These are phyloP conservation scores for Strigamia maritima DNA, from an alignment of 2,888 invertebrate genomes.

Conservation along the genomic window DNA sequence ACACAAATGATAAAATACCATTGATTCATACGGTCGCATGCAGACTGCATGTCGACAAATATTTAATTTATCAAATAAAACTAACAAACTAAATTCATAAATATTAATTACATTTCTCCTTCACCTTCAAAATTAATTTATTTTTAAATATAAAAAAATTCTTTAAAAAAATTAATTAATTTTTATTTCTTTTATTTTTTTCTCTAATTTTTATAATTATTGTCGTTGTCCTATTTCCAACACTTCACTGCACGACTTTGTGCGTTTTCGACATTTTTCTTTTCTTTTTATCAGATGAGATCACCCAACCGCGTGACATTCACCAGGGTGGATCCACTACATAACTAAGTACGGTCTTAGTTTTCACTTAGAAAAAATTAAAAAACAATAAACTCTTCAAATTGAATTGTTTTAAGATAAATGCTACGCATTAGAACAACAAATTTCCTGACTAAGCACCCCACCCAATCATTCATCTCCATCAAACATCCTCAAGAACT, in stretches of 20 bases:
- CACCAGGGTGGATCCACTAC: background rate
- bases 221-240: background rate
- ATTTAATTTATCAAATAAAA: background rate
- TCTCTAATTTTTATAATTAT: too few species aligned
- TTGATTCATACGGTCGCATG: background rate
- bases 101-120: background rate
- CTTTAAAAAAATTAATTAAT: background rate
- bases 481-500: too few species aligned
- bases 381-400: constrained; percentile 13
- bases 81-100: background rate
- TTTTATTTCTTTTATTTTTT: background rate
- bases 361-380: background rate
- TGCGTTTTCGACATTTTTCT: background rate
- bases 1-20: constrained; percentile 5
- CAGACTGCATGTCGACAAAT: background rate
- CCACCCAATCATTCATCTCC: background rate
- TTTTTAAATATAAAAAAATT: background rate
- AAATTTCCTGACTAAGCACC: background rate
- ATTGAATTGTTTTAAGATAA: background rate
- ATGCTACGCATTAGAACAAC: background rate
- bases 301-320: constrained; percentile 4
- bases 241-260: background rate
- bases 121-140: background rate
- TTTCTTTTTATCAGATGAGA: constrained; percentile 13
- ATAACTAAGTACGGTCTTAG: background rate